A percentile compares a stretch with the other conserved stretches of the same genome.
Conservation (phyloP, 2,797 vertebrate species). For the Crocidura indochinensis region DNA sequence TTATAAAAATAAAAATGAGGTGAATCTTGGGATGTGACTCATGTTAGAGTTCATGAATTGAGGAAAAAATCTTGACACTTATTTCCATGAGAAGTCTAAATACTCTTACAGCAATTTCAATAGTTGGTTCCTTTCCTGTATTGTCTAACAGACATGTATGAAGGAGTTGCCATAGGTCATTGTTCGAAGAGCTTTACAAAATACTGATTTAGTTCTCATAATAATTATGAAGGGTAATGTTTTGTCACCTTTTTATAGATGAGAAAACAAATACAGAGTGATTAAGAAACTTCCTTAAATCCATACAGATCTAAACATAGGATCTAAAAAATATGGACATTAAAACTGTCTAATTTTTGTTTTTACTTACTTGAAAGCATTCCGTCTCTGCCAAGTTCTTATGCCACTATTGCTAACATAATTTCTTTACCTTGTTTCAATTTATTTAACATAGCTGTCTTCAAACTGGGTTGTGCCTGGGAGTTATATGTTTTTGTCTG, state of each 20-base stretch:
- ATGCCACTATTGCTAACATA: slow-evolving; percentile 80
- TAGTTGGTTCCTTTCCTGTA: not conserved
- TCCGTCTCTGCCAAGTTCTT: slow-evolving; percentile 56
- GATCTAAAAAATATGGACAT: slow-evolving; percentile 37
- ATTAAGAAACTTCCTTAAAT: not conserved
- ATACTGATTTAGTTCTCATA: slow-evolving; percentile 20
- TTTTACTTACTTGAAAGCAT: slow-evolving; percentile 42
- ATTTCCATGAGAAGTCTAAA: slow-evolving; percentile 6
- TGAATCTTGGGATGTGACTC: too few species aligned
- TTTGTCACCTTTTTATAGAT: slow-evolving; percentile 17
- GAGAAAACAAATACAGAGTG: not conserved
- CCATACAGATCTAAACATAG: slow-evolving; percentile 22
- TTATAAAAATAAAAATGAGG: slow-evolving; percentile 36
- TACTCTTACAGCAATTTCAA: not conserved
- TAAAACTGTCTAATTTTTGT: slow-evolving; percentile 59
- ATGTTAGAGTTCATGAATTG: too few species aligned
- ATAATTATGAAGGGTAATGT: not conserved
- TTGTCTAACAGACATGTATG: not conserved
- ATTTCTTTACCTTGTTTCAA: slow-evolving; percentile 72
- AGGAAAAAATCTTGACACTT: slow-evolving; percentile 8
- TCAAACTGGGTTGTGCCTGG: slow-evolving; percentile 71
- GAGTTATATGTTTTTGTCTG: slow-evolving; percentile 63
- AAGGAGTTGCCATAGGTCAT: not conserved
- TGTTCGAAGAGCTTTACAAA: slow-evolving; percentile 1
- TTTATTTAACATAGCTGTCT: slow-evolving; percentile 79